Base-by-base conservation (phyloP, 2,113 vertebrate species). In the Bos javanicus region DNA sequence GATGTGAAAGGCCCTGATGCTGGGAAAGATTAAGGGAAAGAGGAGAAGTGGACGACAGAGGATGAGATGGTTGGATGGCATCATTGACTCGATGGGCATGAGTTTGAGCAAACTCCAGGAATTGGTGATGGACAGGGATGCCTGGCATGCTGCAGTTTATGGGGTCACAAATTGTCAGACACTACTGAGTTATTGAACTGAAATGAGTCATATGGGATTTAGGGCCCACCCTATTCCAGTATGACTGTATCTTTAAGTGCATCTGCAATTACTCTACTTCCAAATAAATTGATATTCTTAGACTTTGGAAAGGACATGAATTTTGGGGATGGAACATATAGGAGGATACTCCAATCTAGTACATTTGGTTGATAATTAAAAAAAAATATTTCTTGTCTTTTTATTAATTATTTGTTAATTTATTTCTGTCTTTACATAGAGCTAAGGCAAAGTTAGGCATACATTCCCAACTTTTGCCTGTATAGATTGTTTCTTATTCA, bases 241-340 rank as follows among this genome's bases (percentile, higher is more conserved):
- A 57, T 43, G 10, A 67, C 9, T 2, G 16, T 7, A 60, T 81
- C 36, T 81, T 94, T 59, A 74, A 86, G 6, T 67, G 26, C 8
- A 33, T 85, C 33, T 86, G 7, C 25, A 90, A 67, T 86, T 15
- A 46, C 2, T 43, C 5, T n/a, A 43, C 59, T 71, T 71, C 71
- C 15, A 59, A 48, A 50, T 87, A 52, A 59, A 17, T 12, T 80
- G 12, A 39, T 1, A 78, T 78, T 78, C 13, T 78, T 19, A 80
- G 19, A 17, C 86, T 90, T n/a, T 30, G 36, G 2, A 12, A 86
- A 81, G 6, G 3, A 43, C 12, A 46, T 50, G 2, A 67, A 62
- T 28, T 43, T 80, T 4, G 0, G 19, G 5, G 7, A 1, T 26
- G 17, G 15, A 21, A 14, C 11, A 23, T 23, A 2, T 30, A 30